These are phyloP conservation scores for Macropodus opercularis DNA, from an alignment of 2,797 vertebrate genomes.

Conservation along the genomic window DNA sequence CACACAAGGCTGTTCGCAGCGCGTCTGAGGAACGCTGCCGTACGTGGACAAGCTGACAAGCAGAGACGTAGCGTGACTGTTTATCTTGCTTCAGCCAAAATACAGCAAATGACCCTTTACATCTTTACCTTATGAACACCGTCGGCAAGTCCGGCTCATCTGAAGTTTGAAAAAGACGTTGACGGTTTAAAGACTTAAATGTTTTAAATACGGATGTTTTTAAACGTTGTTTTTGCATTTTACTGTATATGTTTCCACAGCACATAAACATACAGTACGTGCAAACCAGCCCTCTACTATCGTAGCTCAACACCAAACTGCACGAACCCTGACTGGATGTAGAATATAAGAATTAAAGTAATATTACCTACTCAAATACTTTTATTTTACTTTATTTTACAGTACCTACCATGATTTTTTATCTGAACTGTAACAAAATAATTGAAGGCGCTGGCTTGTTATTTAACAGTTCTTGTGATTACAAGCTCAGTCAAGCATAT, in stretches of 20 bases:
- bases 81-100: conserved; percentile 59
- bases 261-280: no score
- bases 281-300: no score
- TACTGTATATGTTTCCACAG: background rate
- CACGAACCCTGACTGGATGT: no score
- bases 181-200: conserved; percentile 55
- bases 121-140: conserved; percentile 76
- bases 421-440: background rate
- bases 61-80: conserved; percentile 62
- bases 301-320: no score
- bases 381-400: no score
- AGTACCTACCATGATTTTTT: background rate
- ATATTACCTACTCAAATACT: no score
- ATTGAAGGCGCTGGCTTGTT: background rate
- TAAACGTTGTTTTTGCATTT: background rate
- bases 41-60: conserved; percentile 63
- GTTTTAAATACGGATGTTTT: conserved; percentile 25
- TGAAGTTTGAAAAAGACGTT: conserved; percentile 75
- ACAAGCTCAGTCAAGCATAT: background rate
- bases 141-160: conserved; percentile 78
- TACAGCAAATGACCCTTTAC: conserved; percentile 48
- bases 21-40: conserved; percentile 68
- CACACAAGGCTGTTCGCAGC: conserved; percentile 70
- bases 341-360: no score
- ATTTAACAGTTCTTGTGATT: background rate